phyloP scores from a whole-genome alignment of 2,888 invertebrate species.

The Smittia sp. region DNA sequence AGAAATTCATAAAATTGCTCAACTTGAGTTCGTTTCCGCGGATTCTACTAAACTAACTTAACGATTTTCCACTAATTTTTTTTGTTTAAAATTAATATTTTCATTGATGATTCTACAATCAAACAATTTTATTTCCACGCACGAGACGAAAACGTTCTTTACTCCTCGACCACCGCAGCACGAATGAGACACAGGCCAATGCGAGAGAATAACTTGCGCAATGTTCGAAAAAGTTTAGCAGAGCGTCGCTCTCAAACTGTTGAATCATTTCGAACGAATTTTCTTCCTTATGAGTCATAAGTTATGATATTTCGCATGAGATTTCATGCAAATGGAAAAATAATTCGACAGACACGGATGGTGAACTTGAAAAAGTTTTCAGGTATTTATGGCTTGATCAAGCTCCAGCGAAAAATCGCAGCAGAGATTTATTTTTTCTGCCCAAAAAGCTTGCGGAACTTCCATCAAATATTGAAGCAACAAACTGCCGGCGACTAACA shows the following conservation, averaged over 20 bases:
- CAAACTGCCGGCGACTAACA: too few species aligned
- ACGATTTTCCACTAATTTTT: neutral
- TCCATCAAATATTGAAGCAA: too few species aligned
- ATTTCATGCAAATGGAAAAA: neutral
- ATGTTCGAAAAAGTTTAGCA: slow-evolving; percentile 17
- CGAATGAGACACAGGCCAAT: slow-evolving; percentile 13
- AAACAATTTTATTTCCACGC: slow-evolving; percentile 9
- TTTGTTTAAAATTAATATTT: neutral
- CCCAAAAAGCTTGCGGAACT: too few species aligned
- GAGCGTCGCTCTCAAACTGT: neutral
- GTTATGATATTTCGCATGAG: neutral
- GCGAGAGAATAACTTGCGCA: neutral
- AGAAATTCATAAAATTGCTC: neutral
- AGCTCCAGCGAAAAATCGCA: too few species aligned
- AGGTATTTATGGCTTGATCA: too few species aligned
- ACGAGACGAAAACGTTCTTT: slow-evolving; percentile 29
- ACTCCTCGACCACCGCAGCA: neutral
- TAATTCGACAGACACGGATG: neutral
- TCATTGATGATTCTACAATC: neutral
- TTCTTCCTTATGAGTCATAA: slow-evolving; percentile 30
- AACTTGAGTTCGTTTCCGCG: neutral
- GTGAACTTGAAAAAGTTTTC: slow-evolving; percentile 19
- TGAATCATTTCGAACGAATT: slow-evolving; percentile 1
- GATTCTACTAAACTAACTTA: neutral
- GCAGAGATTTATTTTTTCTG: too few species aligned